Evolutionary conservation across 2,113 vertebrate genomes (phyloP).

Genomic region (Leuciscus idus): DNA sequence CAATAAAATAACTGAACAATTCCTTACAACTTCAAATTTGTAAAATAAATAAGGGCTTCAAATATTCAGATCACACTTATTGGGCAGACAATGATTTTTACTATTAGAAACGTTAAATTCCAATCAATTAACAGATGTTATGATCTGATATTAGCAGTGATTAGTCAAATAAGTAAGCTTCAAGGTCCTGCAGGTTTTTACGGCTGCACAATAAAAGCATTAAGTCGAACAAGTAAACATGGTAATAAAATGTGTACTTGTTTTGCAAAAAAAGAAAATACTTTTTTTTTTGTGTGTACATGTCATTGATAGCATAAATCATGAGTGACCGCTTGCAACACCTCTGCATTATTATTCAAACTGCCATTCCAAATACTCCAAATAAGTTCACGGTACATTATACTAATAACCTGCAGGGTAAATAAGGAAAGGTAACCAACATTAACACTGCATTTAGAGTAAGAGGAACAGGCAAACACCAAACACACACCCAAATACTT

Average conservation of each 20-base stretch:
- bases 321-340: constrained; percentile 1
- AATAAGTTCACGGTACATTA: background rate
- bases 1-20: background rate
- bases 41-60: constrained; percentile 47
- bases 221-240: background rate
- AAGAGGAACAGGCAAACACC: background rate
- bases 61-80: constrained; percentile 27
- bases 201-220: background rate
- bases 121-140: background rate
- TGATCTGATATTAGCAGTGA: constrained; percentile 12
- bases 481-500: constrained; percentile 37
- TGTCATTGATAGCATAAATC: background rate
- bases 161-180: background rate
- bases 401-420: constrained; percentile 1
- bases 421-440: constrained; percentile 25
- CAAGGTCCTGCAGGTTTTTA: background rate
- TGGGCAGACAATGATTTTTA: background rate
- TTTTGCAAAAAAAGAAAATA: background rate
- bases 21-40: background rate
- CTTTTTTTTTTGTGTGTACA: background rate
- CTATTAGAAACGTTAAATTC: background rate
- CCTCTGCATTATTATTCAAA: constrained; percentile 1
- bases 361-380: constrained; percentile 24
- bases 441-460: constrained; percentile 36
- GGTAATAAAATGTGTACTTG: background rate